Evolutionary conservation across 2,797 vertebrate species (phyloP), one percentile per base, ranked within the genome.

Genomic region (Gambelia wislizenii): DNA sequence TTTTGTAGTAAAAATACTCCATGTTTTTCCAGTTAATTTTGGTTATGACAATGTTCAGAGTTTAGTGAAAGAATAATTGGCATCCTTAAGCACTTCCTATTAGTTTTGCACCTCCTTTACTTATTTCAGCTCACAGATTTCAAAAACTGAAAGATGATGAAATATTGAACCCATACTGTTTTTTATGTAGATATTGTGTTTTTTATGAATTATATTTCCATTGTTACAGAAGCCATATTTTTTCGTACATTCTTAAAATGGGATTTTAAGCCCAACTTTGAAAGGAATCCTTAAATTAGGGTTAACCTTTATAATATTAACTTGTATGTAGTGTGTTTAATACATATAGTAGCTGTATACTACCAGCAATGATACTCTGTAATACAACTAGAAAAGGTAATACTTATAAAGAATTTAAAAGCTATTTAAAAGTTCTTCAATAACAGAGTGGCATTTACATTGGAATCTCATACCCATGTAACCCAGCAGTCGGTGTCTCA

Each of bases 241-340:
- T 61, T 39, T 12, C 12, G 4, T 47, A 39, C 8, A 59, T 89
- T 74, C 61, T 81, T 49, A 84, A 49, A 33, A 8, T 16, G 44
- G 18, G 8, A 42, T 87, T 56, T n/a, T 49, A 89, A 8, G 84
- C 14, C 39, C 27, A 80, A 69, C 2, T 87, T 78, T 81, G 61
- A 87, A 76, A 14, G 84, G 87, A 92, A 89, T 64, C 75, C 79
- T 33, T 56, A 61, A 92, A 96, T n/a, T 85, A 89, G 87, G 52
- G 87, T 74, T 90, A 93, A 87, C 5, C 36, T 30, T 1, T 39
- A 78, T 42, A 33, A 25, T 77, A 2, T 90, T 86, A 89, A 85
- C 64, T 92, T n/a, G 0, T 89, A 25, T 82, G 74, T 92, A 72
- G 6, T 36, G 92, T 93, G 95, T 27, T 87, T 75, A 91, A 69